phyloP scores from a whole-genome alignment of 2,888 invertebrate species.

The Nomada ruficornis region DNA sequence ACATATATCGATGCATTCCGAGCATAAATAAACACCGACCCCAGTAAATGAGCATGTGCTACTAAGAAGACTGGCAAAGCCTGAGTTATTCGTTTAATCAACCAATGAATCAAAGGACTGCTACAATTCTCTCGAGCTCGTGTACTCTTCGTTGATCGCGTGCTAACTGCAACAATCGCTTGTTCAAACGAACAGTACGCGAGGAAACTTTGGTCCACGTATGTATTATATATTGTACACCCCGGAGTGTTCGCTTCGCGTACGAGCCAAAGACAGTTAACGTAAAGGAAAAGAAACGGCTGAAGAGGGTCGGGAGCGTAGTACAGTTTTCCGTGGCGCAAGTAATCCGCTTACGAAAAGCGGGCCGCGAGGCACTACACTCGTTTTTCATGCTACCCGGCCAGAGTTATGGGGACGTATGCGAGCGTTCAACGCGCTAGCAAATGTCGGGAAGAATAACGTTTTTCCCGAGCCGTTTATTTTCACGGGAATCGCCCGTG shows the following conservation, averaged over 20 bases:
- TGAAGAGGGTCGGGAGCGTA: conserved; percentile 42
- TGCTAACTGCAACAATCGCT: no score
- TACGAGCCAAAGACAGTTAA: conserved; percentile 57
- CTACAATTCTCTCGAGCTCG: no score
- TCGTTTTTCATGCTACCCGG: conserved; percentile 72
- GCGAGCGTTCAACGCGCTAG: conserved; percentile 56
- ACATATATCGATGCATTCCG: no score
- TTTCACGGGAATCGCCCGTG: conserved; percentile 49
- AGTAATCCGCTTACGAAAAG: conserved; percentile 79
- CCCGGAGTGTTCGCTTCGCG: conserved; percentile 12
- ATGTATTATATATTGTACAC: neutral
- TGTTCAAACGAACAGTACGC: neutral
- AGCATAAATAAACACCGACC: no score
- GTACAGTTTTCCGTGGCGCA: conserved; percentile 76
- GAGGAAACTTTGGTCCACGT: neutral
- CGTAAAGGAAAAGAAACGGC: conserved; percentile 59
- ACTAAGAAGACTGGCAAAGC: no score
- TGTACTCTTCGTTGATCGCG: no score
- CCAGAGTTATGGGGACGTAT: conserved; percentile 69
- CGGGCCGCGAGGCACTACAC: conserved; percentile 65
- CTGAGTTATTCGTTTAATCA: no score
- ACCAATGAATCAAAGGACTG: no score
- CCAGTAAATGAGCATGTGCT: no score
- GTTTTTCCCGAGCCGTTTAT: conserved; percentile 59
- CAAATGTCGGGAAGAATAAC: conserved; percentile 56